Conservation (phyloP, 64 coral and sea anemone species). For the Montipora foliosa region DNA sequence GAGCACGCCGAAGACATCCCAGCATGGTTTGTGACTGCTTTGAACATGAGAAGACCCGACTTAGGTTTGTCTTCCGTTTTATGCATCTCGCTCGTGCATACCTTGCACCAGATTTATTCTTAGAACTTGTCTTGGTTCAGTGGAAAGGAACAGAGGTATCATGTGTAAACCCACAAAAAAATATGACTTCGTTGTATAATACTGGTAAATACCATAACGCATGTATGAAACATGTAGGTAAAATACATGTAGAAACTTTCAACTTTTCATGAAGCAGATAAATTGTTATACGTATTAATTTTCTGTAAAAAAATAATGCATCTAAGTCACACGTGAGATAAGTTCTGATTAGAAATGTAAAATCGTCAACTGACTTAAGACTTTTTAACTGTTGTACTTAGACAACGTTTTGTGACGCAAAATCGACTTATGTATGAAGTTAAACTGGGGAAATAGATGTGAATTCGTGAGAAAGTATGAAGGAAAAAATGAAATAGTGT, state of each 20-base stretch:
- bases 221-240: background rate
- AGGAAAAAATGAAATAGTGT: background rate
- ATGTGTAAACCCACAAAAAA: too few relatives aligned
- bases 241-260: too few relatives aligned
- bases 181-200: too few relatives aligned
- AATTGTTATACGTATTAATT: background rate
- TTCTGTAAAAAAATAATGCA: too few relatives aligned
- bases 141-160: background rate
- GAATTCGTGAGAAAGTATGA: too few relatives aligned
- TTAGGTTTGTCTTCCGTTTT: conserved; percentile 45
- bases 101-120: background rate
- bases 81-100: conserved; percentile 13
- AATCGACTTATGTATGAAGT: too few relatives aligned
- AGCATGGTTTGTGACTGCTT: conserved; percentile 54
- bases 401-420: too few relatives aligned
- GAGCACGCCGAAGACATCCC: conserved; percentile 7
- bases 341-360: too few relatives aligned
- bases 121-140: background rate
- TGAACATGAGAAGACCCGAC: conserved; percentile 10
- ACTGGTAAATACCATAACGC: background rate
- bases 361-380: too few relatives aligned
- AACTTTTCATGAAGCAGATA: background rate
- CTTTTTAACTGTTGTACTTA: too few relatives aligned
- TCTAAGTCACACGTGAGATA: too few relatives aligned
- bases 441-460: too few relatives aligned